phyloP scores from a whole-genome alignment of 2,113 vertebrate species.

The Malurus melanocephalus region DNA sequence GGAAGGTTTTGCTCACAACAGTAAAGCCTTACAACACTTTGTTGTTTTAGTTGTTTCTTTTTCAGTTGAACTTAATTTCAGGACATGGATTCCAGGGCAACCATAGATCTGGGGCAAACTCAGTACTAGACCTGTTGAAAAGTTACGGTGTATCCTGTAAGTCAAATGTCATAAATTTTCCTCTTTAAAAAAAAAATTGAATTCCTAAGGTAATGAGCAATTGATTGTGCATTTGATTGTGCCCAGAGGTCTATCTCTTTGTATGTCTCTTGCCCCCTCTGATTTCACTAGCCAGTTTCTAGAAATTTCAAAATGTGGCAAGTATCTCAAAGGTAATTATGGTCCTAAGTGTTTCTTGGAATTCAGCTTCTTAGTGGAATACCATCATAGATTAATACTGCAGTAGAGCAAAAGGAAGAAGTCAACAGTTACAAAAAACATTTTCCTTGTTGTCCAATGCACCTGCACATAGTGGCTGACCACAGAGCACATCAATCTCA shows the following conservation, averaged over 20 bases:
- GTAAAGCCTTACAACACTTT: background rate
- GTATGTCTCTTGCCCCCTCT: background rate
- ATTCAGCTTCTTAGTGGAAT: background rate
- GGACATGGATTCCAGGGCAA: background rate
- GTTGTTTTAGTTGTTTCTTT: background rate
- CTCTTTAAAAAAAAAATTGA: background rate
- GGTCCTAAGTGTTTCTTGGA: background rate
- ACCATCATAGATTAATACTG: background rate
- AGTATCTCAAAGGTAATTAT: background rate
- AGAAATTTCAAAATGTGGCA: background rate
- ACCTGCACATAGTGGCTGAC: background rate
- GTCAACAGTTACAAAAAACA: background rate
- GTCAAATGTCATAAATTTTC: background rate
- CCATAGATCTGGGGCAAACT: background rate
- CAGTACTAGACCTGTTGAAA: background rate
- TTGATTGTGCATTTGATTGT: background rate
- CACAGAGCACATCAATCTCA: background rate
- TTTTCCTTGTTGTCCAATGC: background rate
- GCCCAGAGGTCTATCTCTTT: background rate
- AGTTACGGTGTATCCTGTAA: background rate
- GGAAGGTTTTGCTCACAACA: background rate
- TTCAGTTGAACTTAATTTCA: background rate
- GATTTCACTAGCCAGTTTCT: background rate
- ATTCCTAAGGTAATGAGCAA: background rate
- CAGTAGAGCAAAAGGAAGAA: background rate